Conservation (phyloP, 2,888 invertebrate genomes). For the Odontocolon sp. region DNA sequence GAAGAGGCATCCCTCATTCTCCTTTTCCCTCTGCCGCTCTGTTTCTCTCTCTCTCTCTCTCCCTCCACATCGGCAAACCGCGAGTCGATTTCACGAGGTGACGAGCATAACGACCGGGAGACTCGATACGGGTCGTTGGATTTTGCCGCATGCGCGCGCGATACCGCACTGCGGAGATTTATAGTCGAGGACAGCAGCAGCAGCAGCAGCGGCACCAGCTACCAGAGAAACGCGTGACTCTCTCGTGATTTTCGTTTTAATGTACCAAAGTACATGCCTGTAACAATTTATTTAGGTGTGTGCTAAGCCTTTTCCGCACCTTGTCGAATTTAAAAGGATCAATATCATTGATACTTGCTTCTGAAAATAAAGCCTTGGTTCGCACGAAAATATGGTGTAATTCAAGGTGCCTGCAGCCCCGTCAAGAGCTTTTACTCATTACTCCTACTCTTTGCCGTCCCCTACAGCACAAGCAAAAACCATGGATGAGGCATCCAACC, state of each 20-base stretch:
- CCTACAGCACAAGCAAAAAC: background rate
- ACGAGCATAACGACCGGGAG: slow-evolving; percentile 64
- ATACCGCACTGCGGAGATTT: slow-evolving; percentile 61
- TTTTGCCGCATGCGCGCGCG: slow-evolving; percentile 61
- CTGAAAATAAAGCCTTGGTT: background rate
- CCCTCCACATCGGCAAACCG: slow-evolving; percentile 62
- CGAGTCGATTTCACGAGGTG: slow-evolving; percentile 65
- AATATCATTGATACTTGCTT: background rate
- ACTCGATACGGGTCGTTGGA: slow-evolving; percentile 62
- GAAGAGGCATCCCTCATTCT: slow-evolving; percentile 57
- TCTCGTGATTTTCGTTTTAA: slow-evolving; percentile 50
- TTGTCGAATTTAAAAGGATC: background rate
- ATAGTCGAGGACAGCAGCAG: slow-evolving; percentile 56
- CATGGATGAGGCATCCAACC: slow-evolving; percentile 50
- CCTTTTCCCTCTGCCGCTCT: slow-evolving; percentile 52
- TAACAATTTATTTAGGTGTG: slow-evolving; percentile 32
- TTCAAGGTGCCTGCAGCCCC: background rate
- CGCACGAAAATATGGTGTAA: background rate
- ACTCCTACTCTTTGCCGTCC: background rate
- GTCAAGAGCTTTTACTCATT: background rate
- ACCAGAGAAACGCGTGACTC: slow-evolving; percentile 39
- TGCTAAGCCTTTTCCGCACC: slow-evolving; percentile 1
- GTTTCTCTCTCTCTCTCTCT: slow-evolving; percentile 23
- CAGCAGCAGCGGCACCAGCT: slow-evolving; percentile 37
- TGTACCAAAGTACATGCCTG: slow-evolving; percentile 30